Percentiles rank a stretch among this genome's conserved stretches.
Conservation (phyloP, 2,797 vertebrate species). For the Poecilia gillii region DNA sequence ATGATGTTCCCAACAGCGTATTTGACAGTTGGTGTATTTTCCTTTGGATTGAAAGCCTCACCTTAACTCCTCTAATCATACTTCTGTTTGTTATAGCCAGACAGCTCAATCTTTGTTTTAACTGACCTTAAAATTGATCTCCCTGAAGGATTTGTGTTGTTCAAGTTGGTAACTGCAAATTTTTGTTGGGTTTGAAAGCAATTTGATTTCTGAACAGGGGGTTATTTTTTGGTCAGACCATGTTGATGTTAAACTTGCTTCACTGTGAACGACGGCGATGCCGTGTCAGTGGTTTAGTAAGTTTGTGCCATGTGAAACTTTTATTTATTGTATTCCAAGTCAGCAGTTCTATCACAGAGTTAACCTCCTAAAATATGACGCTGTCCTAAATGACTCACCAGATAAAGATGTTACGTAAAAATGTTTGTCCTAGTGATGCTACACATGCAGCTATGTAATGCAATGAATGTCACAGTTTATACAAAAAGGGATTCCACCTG, state of each 20-base stretch:
- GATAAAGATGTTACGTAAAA: conserved; percentile 15
- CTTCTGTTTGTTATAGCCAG: neutral
- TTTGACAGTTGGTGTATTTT: neutral
- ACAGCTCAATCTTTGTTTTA: neutral
- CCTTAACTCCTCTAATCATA: neutral
- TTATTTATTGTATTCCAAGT: neutral
- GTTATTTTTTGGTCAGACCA: neutral
- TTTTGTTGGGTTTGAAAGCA: neutral
- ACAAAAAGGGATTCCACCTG: conserved; percentile 11
- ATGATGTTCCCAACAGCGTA: neutral
- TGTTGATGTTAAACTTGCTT: neutral
- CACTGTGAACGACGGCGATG: neutral
- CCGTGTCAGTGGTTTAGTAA: neutral
- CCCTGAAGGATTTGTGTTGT: neutral
- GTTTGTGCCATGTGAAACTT: neutral
- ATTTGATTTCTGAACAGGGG: neutral
- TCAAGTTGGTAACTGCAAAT: neutral
- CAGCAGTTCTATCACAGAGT: conserved; percentile 4
- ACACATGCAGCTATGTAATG: neutral
- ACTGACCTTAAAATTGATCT: neutral
- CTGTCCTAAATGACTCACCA: conserved; percentile 9
- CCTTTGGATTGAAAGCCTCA: neutral
- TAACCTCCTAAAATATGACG: conserved; percentile 5
- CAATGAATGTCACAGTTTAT: conserved; percentile 19
- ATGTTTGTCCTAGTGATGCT: conserved; percentile 8